Base-by-base conservation (phyloP, 2,797 vertebrate species). In the Threskiornis aethiopicus region DNA sequence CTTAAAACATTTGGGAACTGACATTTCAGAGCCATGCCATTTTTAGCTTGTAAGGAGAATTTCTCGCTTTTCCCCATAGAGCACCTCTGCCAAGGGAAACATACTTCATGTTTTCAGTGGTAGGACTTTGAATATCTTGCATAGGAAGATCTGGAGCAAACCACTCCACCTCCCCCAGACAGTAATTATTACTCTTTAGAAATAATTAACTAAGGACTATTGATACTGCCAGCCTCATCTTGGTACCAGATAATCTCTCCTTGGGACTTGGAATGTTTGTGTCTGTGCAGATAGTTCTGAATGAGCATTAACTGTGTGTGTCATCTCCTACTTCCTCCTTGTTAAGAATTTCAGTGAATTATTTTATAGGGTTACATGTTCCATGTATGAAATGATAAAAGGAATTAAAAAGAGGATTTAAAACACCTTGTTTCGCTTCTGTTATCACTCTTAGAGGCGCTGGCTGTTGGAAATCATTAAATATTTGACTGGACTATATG, bases 151-250 rank as follows among this genome's bases (percentile, higher is more conserved):
- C 46, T 51, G 83, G 70, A 85, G 47, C 65, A 70, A 81, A 86
- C 39, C 66, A 18, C 75, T 82, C 11, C 55, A 31, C 44, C 67
- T 95, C 82, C 57, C 46, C 64, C 67, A 78, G 35, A n/a, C 22
- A 17, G 72, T 80, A 85, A 76, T 95, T 88, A 85, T 26, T 84
- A 21, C 41, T 81, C 57, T 79, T 93, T 20, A 94, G 84, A 76
- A 97, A 96, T 97, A 94, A 97, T 97, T 97, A 97, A 96, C 96
- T 35, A 11, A 8, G 44, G 44, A 54, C 31, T 87, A 17, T 29
- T 64, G 91, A 13, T 66, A 31, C 26, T 95, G 49, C 69, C 94
- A 93, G 89, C 66, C 75, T 75, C 10, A 6, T 89, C 81, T 69
- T 87, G 92, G 91, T 87, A 90, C 87, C 51, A 33, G 41, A 64